phyloP scores from a whole-genome alignment of 2,797 vertebrate species.

The Trematomus bernacchii region DNA sequence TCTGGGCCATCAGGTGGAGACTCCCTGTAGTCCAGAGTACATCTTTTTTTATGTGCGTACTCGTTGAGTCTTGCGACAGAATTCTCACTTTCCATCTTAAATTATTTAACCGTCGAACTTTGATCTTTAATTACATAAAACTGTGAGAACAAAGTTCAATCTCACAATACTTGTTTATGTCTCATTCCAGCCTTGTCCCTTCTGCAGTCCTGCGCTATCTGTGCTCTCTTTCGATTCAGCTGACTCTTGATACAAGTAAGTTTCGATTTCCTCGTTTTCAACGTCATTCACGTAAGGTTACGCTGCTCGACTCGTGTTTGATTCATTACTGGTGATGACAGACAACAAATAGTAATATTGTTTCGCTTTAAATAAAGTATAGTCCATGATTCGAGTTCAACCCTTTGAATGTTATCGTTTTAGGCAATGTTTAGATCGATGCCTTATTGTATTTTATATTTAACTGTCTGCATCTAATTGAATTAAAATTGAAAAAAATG shows the following conservation, averaged over 20 bases:
- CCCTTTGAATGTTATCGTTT: too few species aligned
- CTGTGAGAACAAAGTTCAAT: neutral
- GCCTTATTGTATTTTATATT: too few species aligned
- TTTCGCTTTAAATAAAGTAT: too few species aligned
- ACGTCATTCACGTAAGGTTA: neutral
- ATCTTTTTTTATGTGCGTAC: neutral
- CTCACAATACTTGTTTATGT: neutral
- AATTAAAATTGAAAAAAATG: too few species aligned
- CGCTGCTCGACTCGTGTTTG: rapidly evolving
- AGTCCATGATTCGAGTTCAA: too few species aligned
- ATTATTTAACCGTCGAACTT: neutral
- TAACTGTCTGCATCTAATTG: too few species aligned
- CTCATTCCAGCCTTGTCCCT: too few species aligned
- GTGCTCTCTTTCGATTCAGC: neutral
- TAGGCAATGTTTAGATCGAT: too few species aligned
- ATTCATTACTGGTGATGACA: too few species aligned
- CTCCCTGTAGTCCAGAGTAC: constrained; percentile 2
- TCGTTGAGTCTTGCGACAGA: constrained; percentile 57
- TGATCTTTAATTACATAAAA: rapidly evolving
- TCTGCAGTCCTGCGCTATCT: too few species aligned
- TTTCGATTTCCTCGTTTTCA: constrained; percentile 30
- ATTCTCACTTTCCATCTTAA: constrained; percentile 53
- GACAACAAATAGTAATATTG: too few species aligned
- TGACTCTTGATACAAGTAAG: rapidly evolving
- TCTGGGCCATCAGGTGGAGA: constrained; percentile 35